Evolutionary conservation across 2,797 vertebrate species (phyloP), one percentile per base, ranked within the genome.

Genomic region (Enteromius trimaculatus): DNA sequence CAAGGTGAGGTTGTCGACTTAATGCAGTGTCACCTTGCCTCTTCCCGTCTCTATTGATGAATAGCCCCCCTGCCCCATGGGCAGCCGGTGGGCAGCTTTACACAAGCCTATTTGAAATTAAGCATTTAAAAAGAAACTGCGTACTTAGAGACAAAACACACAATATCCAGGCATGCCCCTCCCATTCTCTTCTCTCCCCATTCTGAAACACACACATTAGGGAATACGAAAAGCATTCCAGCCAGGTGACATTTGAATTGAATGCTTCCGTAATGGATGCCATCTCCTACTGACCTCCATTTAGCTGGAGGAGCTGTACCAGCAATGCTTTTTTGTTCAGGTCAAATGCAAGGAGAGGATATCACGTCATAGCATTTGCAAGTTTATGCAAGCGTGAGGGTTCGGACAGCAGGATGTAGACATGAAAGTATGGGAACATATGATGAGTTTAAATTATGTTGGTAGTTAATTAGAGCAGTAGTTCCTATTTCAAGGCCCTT

Each of bases 231-330:
- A 91, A 88, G 89, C 88, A 88, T 92, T 91, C 90, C 91, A 92
- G 91, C 90, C 92, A 85, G 90, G 91, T 94, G 94, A 93, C 93
- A 94, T 94, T 94, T 93, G 93, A 94, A 94, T 93, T 92, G 92
- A 94, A 94, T 93, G 90, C 89, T 90, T 92, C 89, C 84, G 89
- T 93, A 93, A 94, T 93, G 92, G 94, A 93, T 92, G 92, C 93
- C 91, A 91, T 93, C 91, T 92, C 89, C 55, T 84, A 23, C 88
- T 91, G 93, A 94, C 93, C 93, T 93, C 93, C 92, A 92, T 93
- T 94, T 94, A 94, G 92, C 93, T 91, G 89, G 90, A 91, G 90
- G 92, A 92, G 91, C 82, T 75, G 26, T 64, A 83, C 89, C 91
- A 90, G 89, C 88, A 89, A 91, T 76, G 90, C 86, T 84, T 88